Base-by-base conservation (phyloP, 2,888 invertebrate genomes). In the Polydrusus cervinus region DNA sequence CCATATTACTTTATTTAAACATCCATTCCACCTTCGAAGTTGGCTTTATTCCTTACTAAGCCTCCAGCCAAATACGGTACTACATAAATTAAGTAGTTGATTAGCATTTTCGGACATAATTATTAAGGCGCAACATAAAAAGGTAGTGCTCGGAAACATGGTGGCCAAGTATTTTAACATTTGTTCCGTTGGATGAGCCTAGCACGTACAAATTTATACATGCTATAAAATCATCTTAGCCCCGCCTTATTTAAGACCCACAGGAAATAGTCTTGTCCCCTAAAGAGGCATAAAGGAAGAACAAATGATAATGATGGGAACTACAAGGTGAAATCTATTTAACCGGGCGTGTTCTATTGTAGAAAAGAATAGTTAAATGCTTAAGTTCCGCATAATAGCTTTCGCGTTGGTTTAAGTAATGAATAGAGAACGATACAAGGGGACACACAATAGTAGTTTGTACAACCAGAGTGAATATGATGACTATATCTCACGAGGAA, bases 261-360 rank as follows among this genome's bases (percentile, higher is more conserved):
- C 65, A 47, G 67, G 65, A 64, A 71, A 38, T 57, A 43, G 16
- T 16, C 45, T 53, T 61, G 62, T 57, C 43, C 55, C 60, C 51
- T n/a, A 43, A 68, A 67, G 40, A 53, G n/a, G 51, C 40, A 45
- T 49, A 38, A 45, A 68, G 18, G 57, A 55, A 68, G 68, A 68
- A 68, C 53, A 60, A 74, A 74, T 74, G 64, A 43, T 65, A 71
- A 71, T 38, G 65, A 65, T 71, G 73, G 64, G 73, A 74, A 68
- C 68, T 68, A 65, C 65, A 65, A 49, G 49, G 65, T 65, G 51
- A 45, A 49, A 34, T 65, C 18, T 47, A 51, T 34, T 65, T 16
- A 65, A 65, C 34, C 30, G 34, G n/a, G 3, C 16, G 25, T 47
- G 30, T 64, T 30, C 6, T 47, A 14, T 30, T 16, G 64, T 45